phyloP scores from a whole-genome alignment of 2,888 invertebrate genomes.

The Drosophila mimetica region DNA sequence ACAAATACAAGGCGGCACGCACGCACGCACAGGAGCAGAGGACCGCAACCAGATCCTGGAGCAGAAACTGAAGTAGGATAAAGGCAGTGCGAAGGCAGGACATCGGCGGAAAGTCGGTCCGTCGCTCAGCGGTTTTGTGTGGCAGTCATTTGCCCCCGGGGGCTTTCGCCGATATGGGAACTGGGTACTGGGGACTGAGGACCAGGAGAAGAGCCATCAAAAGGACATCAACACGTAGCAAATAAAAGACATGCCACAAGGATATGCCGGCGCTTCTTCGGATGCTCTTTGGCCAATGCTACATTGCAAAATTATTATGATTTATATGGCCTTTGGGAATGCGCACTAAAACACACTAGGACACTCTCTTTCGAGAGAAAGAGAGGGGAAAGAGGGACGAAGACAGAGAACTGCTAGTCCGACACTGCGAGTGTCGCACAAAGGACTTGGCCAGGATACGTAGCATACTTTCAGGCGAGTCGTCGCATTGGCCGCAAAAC shows the following conservation, averaged over 20 bases:
- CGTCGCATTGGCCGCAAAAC: constrained; percentile 78
- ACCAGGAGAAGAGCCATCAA: constrained; percentile 75
- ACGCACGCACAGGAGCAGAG: constrained; percentile 56
- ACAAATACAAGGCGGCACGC: constrained; percentile 72
- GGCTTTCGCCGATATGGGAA: constrained; percentile 49
- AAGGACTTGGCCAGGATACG: constrained; percentile 65
- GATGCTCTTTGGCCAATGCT: constrained; percentile 70
- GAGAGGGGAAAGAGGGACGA: constrained; percentile 49
- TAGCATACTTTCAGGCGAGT: constrained; percentile 47
- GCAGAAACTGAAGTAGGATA: constrained; percentile 20
- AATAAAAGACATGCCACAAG: constrained; percentile 81
- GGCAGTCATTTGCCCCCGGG: constrained; percentile 68
- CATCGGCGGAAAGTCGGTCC: constrained; percentile 51
- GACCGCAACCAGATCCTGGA: constrained; percentile 21
- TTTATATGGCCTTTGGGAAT: constrained; percentile 81
- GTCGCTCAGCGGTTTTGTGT: constrained; percentile 57
- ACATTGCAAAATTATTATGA: constrained; percentile 81
- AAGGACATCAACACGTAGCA: constrained; percentile 81
- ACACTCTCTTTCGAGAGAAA: constrained; percentile 32
- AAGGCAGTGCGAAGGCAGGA: constrained; percentile 18
- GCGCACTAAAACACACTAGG: constrained; percentile 65
- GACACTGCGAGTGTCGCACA: constrained; percentile 61
- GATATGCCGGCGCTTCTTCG: constrained; percentile 69
- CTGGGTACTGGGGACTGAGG: constrained; percentile 10
- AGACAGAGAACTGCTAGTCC: constrained; percentile 50